Percentiles rank a stretch among this genome's conserved stretches.
These are phyloP conservation scores for Syngnathus acus DNA, from an alignment of 2,797 vertebrate species.

Conservation along the genomic window DNA sequence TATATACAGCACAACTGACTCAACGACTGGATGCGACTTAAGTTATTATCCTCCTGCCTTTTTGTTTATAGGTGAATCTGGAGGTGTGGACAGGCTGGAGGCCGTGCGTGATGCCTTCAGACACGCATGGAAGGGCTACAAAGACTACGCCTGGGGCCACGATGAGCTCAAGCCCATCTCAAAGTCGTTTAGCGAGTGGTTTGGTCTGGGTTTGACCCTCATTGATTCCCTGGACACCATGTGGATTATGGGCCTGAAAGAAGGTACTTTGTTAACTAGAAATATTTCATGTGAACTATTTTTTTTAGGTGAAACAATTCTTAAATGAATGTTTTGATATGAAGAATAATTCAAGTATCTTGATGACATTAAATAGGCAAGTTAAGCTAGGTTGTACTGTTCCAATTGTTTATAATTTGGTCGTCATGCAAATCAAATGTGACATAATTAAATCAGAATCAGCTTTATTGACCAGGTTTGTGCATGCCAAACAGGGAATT, in stretches of 20 bases:
- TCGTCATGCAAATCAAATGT: no score
- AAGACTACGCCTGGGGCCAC: constrained; percentile 86
- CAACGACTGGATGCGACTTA: neutral
- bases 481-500: no score
- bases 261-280: constrained; percentile 48
- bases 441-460: no score
- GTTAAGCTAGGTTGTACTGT: neutral
- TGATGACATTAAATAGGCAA: neutral
- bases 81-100: constrained; percentile 60
- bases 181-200: constrained; percentile 88
- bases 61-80: constrained; percentile 21
- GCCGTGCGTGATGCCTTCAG: constrained; percentile 83
- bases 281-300: neutral
- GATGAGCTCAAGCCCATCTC: constrained; percentile 93
- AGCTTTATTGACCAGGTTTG: no score
- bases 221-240: constrained; percentile 93
- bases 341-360: neutral
- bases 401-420: neutral
- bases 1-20: neutral
- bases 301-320: neutral
- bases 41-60: no score
- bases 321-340: neutral
- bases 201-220: constrained; percentile 89
- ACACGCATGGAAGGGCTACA: constrained; percentile 93
- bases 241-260: constrained; percentile 90